Evolutionary conservation across 2,797 vertebrate genomes (phyloP), one percentile per base, ranked within the genome.

Genomic region (Lacerta viridis): DNA sequence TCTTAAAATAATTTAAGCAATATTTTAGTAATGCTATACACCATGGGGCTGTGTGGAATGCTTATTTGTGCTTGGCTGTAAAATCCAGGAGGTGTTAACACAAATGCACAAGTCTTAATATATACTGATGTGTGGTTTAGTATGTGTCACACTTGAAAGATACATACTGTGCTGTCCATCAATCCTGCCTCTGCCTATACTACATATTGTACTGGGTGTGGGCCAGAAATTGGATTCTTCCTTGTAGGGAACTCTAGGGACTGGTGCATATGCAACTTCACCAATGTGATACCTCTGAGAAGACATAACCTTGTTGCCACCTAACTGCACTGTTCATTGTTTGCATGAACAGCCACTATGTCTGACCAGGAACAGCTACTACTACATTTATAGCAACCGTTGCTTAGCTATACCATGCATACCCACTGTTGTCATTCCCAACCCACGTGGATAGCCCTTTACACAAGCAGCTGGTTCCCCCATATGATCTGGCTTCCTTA

Each of bases 1-100:
- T 71, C 61, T 71, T 84, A 41, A 79, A 91, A 87, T 83, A 27
- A 41, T 85, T 89, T 88, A 84, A 90, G 80, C 84, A 18, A 55
- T 29, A 66, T 46, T 41, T 83, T 86, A 64, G 86, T 89, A 69
- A 36, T 33, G 15, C 64, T 68, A 29, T 91, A 92, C 89, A 90
- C 72, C 76, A 43, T 15, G 8, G 18, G 2, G 33, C 33, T 61
- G 2, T 36, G 50, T 64, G 20, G 27, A 81, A 87, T 50, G 20
- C 43, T 43, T 41, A 79, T 4, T 33, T 86, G 76, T 55, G 64
- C n/a, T 69, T 79, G 29, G 29, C 68, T 72, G 23, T 61, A 68
- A 50, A 50, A 50, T 50, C 50, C 50, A 50, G 50, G 13, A 50
- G 50, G 50, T 1, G 11, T 50, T 50, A 50, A 50, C 50, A 50